Percentiles rank a stretch among this genome's conserved stretches.
Evolutionary conservation across 2,113 vertebrate species (phyloP).

Genomic region (Takifugu bimaculatus): DNA sequence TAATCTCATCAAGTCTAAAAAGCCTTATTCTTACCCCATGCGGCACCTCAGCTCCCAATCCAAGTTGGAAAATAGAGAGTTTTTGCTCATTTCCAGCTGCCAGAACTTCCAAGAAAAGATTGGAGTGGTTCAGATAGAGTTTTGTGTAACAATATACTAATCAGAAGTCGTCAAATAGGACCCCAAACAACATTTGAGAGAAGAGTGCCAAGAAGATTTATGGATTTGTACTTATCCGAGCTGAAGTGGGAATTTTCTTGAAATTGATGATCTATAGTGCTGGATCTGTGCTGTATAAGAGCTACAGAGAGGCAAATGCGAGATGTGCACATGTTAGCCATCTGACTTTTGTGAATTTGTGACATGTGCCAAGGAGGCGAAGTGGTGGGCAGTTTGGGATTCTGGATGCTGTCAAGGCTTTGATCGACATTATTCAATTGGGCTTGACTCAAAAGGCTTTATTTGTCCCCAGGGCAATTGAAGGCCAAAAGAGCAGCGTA

Average conservation of each 20-base stretch:
- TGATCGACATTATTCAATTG: too few relatives aligned
- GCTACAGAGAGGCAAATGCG: constrained; percentile 19
- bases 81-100: constrained; percentile 23
- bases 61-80: constrained; percentile 22
- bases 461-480: too few relatives aligned
- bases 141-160: constrained; percentile 52
- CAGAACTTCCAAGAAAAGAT: constrained; percentile 24
- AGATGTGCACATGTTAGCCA: too few relatives aligned
- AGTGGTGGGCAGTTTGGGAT: too few relatives aligned
- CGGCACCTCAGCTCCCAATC: constrained; percentile 1
- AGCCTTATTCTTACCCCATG: constrained; percentile 23
- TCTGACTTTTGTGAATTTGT: too few relatives aligned
- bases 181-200: constrained; percentile 19
- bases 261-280: neutral
- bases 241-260: too few relatives aligned
- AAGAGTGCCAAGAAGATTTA: constrained; percentile 3
- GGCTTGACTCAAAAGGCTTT: too few relatives aligned
- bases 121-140: constrained; percentile 16
- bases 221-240: too few relatives aligned
- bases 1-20: constrained; percentile 41
- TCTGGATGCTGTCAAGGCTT: too few relatives aligned
- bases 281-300: constrained; percentile 6
- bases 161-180: constrained; percentile 29
- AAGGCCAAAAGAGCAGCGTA: too few relatives aligned
- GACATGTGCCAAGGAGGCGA: too few relatives aligned